A percentile compares a stretch with the other conserved stretches of the same genome.
These are phyloP conservation scores for Ptychoptera contaminata DNA, from an alignment of 2,888 invertebrate species.

Conservation along the genomic window DNA sequence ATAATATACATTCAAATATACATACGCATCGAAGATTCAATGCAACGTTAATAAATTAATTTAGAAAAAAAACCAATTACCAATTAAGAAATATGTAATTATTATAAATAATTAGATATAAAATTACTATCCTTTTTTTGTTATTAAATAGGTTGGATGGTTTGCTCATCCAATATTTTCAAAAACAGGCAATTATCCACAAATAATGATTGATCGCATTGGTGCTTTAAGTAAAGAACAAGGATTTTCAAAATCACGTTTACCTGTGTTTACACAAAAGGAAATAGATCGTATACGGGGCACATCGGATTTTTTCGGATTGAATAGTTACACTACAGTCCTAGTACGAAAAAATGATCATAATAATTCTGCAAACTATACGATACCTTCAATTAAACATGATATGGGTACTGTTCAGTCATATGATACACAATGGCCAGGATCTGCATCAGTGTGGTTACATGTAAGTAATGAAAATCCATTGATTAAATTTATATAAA, in stretches of 20 bases:
- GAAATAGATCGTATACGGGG: conserved; percentile 43
- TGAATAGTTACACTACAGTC: conserved; percentile 55
- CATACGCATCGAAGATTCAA: no score
- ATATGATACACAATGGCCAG: conserved; percentile 43
- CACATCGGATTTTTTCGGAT: conserved; percentile 54
- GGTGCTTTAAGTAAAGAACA: conserved; percentile 39
- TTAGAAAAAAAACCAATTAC: no score
- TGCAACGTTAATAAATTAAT: no score
- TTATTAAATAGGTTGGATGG: conserved; percentile 41
- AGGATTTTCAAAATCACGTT: conserved; percentile 40
- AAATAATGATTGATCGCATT: conserved; percentile 42
- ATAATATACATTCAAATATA: no score
- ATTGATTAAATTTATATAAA: no score
- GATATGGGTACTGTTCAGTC: conserved; percentile 42
- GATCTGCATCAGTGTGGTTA: conserved; percentile 42
- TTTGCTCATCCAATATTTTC: conserved; percentile 50
- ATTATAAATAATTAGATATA: no score
- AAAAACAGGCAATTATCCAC: conserved; percentile 46
- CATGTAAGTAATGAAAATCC: conserved; percentile 30
- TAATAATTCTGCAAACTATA: conserved; percentile 26
- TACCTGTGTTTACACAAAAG: conserved; percentile 41
- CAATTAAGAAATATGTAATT: no score
- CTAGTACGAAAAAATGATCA: conserved; percentile 29
- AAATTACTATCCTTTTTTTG: no score
- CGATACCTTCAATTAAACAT: conserved; percentile 40